A percentile compares a stretch with the other conserved stretches of the same genome.
Evolutionary conservation across 2,888 invertebrate species (phyloP).

Genomic region (Microdon myrmicae): DNA sequence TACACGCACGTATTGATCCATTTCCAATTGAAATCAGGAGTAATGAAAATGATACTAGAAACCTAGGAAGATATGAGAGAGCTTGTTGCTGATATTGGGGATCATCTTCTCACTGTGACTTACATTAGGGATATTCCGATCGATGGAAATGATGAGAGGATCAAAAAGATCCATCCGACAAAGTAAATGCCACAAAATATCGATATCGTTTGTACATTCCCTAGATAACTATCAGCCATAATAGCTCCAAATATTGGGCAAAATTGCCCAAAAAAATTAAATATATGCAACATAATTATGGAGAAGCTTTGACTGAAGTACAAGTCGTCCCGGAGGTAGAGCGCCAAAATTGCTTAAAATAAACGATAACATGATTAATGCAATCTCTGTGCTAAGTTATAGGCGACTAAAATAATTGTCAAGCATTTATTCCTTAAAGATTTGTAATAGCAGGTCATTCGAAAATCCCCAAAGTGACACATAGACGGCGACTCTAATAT

Average conservation of each 20-base stretch:
- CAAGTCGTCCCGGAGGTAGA: conserved; percentile 72
- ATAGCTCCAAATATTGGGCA: conserved; percentile 75
- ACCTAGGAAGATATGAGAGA: conserved; percentile 58
- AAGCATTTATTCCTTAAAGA: no score
- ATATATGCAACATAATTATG: conserved; percentile 72
- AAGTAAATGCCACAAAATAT: conserved; percentile 71
- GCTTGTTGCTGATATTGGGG: conserved; percentile 45
- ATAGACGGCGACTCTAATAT: no score
- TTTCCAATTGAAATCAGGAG: conserved; percentile 74
- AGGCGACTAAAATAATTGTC: no score
- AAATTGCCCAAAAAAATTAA: conserved; percentile 73
- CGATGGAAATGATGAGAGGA: conserved; percentile 68
- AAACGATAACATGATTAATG: no score
- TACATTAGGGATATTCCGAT: conserved; percentile 59
- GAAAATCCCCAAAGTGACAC: no score
- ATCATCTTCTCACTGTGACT: conserved; percentile 20
- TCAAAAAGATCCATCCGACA: conserved; percentile 68
- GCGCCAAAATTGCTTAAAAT: conserved; percentile 71
- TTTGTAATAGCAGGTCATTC: no score
- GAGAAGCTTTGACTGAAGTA: conserved; percentile 68
- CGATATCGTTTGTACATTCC: conserved; percentile 71
- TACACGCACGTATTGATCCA: conserved; percentile 78
- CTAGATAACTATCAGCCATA: conserved; percentile 73
- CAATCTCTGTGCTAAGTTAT: no score
- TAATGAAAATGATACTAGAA: conserved; percentile 70